Conservation (phyloP, 2,113 vertebrate species). For the Ceyx melanurus region DNA sequence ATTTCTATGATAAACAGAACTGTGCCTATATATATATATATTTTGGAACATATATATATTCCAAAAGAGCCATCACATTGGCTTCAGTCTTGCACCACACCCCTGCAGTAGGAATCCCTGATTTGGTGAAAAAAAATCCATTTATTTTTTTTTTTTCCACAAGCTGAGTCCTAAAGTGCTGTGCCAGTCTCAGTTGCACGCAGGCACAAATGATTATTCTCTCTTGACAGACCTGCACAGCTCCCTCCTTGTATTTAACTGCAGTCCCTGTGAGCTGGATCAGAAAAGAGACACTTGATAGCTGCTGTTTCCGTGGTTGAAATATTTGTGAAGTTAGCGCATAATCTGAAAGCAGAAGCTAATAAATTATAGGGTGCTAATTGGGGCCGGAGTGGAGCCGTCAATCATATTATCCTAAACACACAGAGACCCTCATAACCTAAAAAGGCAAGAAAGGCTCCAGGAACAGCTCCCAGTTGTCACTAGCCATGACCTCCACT, state of each 20-base stretch:
- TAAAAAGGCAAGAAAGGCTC: constrained; percentile 84
- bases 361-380: constrained; percentile 90
- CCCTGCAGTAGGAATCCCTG: background rate
- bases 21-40: background rate
- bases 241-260: constrained; percentile 72
- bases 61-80: background rate
- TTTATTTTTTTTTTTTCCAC: background rate
- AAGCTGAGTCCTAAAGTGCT: background rate
- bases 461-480: constrained; percentile 79
- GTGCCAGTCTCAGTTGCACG: constrained; percentile 1
- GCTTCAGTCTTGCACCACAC: background rate
- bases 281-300: constrained; percentile 81
- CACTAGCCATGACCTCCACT: constrained; percentile 77
- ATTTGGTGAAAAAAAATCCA: background rate
- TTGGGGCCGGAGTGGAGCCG: constrained; percentile 81
- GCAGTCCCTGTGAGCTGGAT: constrained; percentile 72
- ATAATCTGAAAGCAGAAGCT: constrained; percentile 88
- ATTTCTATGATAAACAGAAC: background rate
- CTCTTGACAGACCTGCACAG: constrained; percentile 75
- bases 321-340: constrained; percentile 89
- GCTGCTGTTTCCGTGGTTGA: constrained; percentile 82
- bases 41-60: background rate
- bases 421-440: constrained; percentile 83
- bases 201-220: constrained; percentile 77
- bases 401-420: constrained; percentile 83